A percentile compares a stretch with the other conserved stretches of the same genome.
phyloP scores from a whole-genome alignment of 2,888 invertebrate species.

The Venustoraphidia nigricollis region DNA sequence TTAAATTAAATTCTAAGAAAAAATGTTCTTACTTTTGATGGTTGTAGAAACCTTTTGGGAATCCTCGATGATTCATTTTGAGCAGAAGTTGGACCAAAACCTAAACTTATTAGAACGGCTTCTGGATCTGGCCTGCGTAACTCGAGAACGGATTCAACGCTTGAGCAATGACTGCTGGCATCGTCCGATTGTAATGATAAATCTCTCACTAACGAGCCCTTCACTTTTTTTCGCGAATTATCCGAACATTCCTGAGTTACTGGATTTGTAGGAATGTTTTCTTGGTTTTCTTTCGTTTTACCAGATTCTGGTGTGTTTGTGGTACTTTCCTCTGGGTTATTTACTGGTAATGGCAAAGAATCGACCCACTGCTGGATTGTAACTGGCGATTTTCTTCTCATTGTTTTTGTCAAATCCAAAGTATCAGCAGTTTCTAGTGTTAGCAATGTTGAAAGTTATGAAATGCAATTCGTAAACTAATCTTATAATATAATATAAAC shows the following conservation, averaged over 20 bases:
- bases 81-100: conserved; percentile 59
- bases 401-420: conserved; percentile 13
- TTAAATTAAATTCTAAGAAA: no score
- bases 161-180: conserved; percentile 50
- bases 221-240: background rate
- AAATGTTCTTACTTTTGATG: conserved; percentile 45
- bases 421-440: no score
- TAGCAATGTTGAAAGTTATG: no score
- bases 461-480: no score
- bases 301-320: conserved; percentile 2
- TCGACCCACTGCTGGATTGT: conserved; percentile 64
- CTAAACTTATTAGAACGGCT: conserved; percentile 65
- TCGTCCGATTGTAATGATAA: conserved; percentile 28
- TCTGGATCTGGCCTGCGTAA: conserved; percentile 79
- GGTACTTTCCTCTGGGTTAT: conserved; percentile 10
- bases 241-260: conserved; percentile 10
- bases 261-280: conserved; percentile 10
- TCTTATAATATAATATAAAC: no score
- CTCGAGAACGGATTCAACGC: conserved; percentile 69
- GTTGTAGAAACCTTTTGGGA: conserved; percentile 67
- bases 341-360: conserved; percentile 36
- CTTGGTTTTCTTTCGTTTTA: conserved; percentile 10
- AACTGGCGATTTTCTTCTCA: conserved; percentile 46
- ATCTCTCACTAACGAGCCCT: conserved; percentile 15
- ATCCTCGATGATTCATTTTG: conserved; percentile 60